Evolutionary conservation across 92 coral and sea anemone genomes (phyloP), one percentile per base, ranked within the genome.

Genomic region (Plumapathes pennacea): DNA sequence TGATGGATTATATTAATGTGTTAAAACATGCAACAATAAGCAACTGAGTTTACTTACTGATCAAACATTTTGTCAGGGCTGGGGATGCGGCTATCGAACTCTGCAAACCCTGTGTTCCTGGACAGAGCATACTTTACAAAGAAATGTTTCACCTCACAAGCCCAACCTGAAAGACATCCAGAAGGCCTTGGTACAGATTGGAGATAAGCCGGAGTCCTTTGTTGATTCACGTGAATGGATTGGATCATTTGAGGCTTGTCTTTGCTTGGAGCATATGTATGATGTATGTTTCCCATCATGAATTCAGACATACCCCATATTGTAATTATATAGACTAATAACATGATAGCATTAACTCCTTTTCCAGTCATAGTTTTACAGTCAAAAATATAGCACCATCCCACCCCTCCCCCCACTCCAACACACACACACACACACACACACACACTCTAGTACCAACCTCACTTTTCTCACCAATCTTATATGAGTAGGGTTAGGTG

Each of bases 11-110:
- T n/a, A n/a, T n/a, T n/a, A n/a, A n/a, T n/a, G n/a, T n/a, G n/a
- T n/a, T n/a, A n/a, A n/a, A n/a, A n/a, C n/a, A n/a, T n/a, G n/a
- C n/a, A n/a, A n/a, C n/a, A n/a, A n/a, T n/a, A n/a, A n/a, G n/a
- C n/a, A n/a, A n/a, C n/a, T n/a, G n/a, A n/a, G n/a, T n/a, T n/a
- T n/a, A n/a, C n/a, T n/a, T n/a, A n/a, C n/a, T n/a, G n/a, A n/a
- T n/a, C n/a, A n/a, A n/a, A n/a, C n/a, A n/a, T n/a, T n/a, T n/a
- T n/a, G n/a, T n/a, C 37, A 94, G 99, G 99, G 99, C 14, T 94
- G 99, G 99, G 99, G 99, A 14, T 94, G 99, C 77, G 99, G 96
- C 14, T 94, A 94, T 52, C 95, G 99, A 44, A 88, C 90, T 0
- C 94, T 94, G 46, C 99, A 94, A 57, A 89, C 99, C 46, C 74